Percentiles rank a stretch among this genome's conserved stretches.
Conservation (phyloP, 2,888 invertebrate genomes). For the Lasioglossum pauxillum region DNA sequence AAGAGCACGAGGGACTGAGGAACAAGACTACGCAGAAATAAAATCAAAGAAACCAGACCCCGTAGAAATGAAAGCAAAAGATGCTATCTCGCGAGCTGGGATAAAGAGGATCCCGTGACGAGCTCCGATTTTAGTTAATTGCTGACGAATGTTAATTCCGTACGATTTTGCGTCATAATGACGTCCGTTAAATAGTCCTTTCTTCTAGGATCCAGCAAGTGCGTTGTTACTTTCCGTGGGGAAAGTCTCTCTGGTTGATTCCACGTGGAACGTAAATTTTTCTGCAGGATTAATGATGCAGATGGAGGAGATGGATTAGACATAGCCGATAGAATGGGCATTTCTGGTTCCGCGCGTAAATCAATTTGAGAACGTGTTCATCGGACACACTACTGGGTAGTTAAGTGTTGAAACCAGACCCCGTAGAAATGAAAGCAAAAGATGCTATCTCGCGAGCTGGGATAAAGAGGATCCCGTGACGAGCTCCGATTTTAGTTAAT, state of each 20-base stretch:
- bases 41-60: not conserved
- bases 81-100: not conserved
- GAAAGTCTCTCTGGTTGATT: too few species aligned
- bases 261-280: not conserved
- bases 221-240: not conserved
- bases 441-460: not conserved
- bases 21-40: not conserved
- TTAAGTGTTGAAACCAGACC: constrained; percentile 36
- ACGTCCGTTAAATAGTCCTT: too few species aligned
- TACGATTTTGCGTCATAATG: not conserved
- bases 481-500: not conserved
- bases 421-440: not conserved
- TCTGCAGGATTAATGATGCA: not conserved
- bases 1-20: not conserved
- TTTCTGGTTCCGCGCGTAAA: not conserved
- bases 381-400: not conserved
- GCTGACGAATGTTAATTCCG: too few species aligned
- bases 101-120: not conserved
- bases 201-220: not conserved
- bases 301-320: not conserved
- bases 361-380: constrained; percentile 1
- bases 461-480: not conserved
- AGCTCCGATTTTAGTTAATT: not conserved
- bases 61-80: not conserved
- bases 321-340: not conserved